Base-by-base conservation (phyloP, 2,888 invertebrate genomes). In the Spilarctia lutea region DNA sequence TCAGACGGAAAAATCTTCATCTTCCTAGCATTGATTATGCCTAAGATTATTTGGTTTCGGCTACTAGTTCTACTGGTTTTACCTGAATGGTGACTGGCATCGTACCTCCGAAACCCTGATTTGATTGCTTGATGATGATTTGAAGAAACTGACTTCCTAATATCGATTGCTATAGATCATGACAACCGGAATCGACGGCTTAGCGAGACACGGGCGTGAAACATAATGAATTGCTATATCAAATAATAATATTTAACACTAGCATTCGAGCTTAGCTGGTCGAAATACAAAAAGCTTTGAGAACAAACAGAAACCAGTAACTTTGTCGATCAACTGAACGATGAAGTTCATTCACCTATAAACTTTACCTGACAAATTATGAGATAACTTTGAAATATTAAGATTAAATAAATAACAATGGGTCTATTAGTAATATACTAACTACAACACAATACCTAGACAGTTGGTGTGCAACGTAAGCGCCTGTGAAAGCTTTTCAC, bases 401-500 rank as follows among this genome's bases (percentile, higher is more conserved):
- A 78, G 83, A 82, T 85, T 76, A 85, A 84, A 79, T 79, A 76
- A 63, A 83, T 78, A 83, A 85, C 83, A 83, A 85, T 83, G 75
- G 79, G 42, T 77, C 80, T 77, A 82, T 82, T 81, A 80, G 77
- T 75, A 80, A 79, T 81, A 80, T 79, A 81, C 79, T 79, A 79
- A 80, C 79, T 69, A 72, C 76, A 72, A 77, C 63, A 80, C 78
- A 81, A 82, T 83, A 73, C 83, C 63, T 68, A 63, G 70, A 76
- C 75, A 80, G 78, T 79, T 75, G 71, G 75, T 77, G 79, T 80
- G 72, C 80, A 78, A 74, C 73, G 78, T 72, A 80, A 82, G 83
- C 72, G 79, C 75, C 81, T 82, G 84, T 76, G 86, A 86, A 86
- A 87, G 86, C 87, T 86, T 85, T 87, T 83, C 77, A 80, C 81